phyloP scores from a whole-genome alignment of 2,113 vertebrate species.

The Eurypyga helias region DNA sequence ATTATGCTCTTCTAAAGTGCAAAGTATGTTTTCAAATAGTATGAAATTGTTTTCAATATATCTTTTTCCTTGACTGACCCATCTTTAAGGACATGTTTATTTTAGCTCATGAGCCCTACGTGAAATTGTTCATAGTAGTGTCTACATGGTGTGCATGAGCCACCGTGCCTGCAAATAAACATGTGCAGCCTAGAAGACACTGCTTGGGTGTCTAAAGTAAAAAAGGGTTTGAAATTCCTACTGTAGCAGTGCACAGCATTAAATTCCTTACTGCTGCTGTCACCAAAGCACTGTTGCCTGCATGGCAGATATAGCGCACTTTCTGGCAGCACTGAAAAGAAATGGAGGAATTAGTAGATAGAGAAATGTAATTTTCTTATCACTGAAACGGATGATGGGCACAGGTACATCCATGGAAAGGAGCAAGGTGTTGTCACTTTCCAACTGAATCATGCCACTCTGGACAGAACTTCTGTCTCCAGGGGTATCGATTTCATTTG shows the following conservation, averaged over 20 bases:
- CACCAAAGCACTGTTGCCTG: neutral
- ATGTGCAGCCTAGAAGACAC: neutral
- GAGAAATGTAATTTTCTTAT: neutral
- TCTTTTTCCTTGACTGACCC: neutral
- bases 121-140: neutral
- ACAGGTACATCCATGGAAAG: neutral
- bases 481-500: neutral
- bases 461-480: neutral
- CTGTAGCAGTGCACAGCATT: neutral
- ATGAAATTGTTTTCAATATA: neutral
- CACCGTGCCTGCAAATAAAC: neutral
- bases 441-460: neutral
- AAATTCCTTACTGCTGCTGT: neutral
- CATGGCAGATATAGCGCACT: neutral
- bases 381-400: neutral
- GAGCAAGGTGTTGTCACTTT: neutral
- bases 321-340: neutral
- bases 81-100: neutral
- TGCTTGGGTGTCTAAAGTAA: neutral
- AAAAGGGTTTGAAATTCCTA: neutral
- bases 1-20: neutral
- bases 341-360: neutral
- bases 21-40: neutral
- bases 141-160: neutral
- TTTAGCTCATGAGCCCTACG: neutral